phyloP scores from a whole-genome alignment of 92 coral and sea anemone genomes.

The Umimayanthus kanabou region DNA sequence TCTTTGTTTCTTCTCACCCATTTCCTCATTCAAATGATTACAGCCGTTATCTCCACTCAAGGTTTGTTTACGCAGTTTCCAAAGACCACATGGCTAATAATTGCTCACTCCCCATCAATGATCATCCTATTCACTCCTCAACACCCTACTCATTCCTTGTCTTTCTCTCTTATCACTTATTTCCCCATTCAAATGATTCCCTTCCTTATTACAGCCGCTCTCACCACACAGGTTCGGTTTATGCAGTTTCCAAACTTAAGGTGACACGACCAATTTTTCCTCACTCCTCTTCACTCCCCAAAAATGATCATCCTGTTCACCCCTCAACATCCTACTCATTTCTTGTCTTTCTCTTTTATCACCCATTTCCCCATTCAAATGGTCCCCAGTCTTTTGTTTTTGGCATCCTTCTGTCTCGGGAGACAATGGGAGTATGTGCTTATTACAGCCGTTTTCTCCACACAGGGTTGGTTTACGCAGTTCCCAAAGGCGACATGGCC shows the following conservation, averaged over 20 bases:
- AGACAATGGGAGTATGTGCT: not conserved
- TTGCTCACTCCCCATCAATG: not conserved
- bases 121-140: not conserved
- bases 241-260: conserved; percentile 15
- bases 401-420: no score
- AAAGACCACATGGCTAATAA: conserved; percentile 80
- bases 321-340: not conserved
- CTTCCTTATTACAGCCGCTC: not conserved
- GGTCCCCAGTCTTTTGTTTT: not conserved
- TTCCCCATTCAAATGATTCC: no score
- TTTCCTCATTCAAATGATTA: not conserved
- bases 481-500: conserved; percentile 92
- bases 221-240: no score
- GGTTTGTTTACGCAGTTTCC: conserved; percentile 79
- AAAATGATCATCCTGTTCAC: no score
- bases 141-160: not conserved
- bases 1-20: not conserved
- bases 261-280: conserved; percentile 79
- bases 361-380: not conserved
- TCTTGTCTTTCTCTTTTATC: no score
- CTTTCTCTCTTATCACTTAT: not conserved
- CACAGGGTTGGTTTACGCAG: conserved; percentile 75
- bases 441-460: not conserved
- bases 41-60: conserved; percentile 6
- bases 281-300: no score